A percentile compares a stretch with the other conserved stretches of the same genome.
Conservation (phyloP, 2,797 vertebrate species). For the Percopsis omiscomaycus region DNA sequence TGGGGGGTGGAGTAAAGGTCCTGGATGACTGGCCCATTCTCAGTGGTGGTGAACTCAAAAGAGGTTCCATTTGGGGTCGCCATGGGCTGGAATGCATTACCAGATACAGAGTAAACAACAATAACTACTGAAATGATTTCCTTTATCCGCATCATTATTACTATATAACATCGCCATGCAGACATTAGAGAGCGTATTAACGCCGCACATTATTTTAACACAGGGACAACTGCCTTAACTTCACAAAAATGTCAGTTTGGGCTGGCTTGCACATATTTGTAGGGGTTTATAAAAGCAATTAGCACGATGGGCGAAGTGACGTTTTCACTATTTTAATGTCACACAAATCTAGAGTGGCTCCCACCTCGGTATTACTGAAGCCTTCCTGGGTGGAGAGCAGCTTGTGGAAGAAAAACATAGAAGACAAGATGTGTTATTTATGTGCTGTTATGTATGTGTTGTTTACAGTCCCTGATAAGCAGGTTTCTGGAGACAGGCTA, state of each 20-base stretch:
- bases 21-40: conserved; percentile 86
- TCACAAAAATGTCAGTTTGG: too few relatives aligned
- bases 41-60: conserved; percentile 84
- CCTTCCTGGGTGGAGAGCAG: conserved; percentile 94
- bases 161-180: neutral
- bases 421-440: conserved; percentile 83
- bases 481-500: conserved; percentile 44
- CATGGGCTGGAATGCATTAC: conserved; percentile 76
- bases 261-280: too few relatives aligned
- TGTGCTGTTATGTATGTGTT: conserved; percentile 61
- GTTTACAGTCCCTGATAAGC: conserved; percentile 68
- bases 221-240: neutral
- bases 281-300: too few relatives aligned
- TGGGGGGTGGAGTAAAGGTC: conserved; percentile 92
- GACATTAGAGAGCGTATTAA: conserved; percentile 38
- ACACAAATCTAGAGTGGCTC: conserved; percentile 67
- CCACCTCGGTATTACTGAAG: conserved; percentile 95
- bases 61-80: conserved; percentile 90
- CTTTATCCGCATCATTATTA: neutral
- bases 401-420: conserved; percentile 80
- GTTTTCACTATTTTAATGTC: neutral
- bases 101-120: conserved; percentile 19
- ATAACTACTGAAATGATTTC: neutral
- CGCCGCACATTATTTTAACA: conserved; percentile 38
- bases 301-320: too few relatives aligned